Evolutionary conservation across 37 sponge, comb jelly and placozoan species (phyloP).

Genomic region (Crambe crambe): DNA sequence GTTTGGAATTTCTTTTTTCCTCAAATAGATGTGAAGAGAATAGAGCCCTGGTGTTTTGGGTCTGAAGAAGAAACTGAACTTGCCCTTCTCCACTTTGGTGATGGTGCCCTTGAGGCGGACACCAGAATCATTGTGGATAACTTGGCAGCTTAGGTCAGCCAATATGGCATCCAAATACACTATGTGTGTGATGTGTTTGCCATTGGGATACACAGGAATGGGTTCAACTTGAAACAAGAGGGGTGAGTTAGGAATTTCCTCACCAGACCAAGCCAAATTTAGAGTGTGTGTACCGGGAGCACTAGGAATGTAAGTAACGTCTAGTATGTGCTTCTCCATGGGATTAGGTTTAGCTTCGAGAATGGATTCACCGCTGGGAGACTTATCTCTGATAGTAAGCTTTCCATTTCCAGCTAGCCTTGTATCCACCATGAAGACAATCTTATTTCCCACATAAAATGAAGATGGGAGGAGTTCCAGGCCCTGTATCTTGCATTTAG

Average conservation of each 20-base stretch:
- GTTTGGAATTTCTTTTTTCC: constrained; percentile 7
- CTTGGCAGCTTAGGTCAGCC: constrained; percentile 49
- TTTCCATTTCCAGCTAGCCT: constrained; percentile 75
- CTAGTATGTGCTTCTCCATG: constrained; percentile 20
- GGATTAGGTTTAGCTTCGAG: constrained; percentile 1
- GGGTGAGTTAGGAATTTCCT: constrained; percentile 60
- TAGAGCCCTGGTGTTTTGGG: constrained; percentile 60
- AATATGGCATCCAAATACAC: constrained; percentile 29
- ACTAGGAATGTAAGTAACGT: constrained; percentile 58
- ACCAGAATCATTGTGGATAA: constrained; percentile 31
- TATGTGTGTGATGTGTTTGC: constrained; percentile 26
- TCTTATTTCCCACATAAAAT: constrained; percentile 32
- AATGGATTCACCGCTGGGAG: constrained; percentile 25
- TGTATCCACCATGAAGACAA: constrained; percentile 51
- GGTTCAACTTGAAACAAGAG: constrained; percentile 46
- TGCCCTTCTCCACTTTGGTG: constrained; percentile 34
- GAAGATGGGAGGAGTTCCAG: constrained; percentile 33
- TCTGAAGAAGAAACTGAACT: constrained; percentile 32
- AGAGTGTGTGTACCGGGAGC: constrained; percentile 63
- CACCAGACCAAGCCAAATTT: constrained; percentile 48
- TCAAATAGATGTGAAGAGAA: constrained; percentile 7
- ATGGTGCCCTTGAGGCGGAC: constrained; percentile 52
- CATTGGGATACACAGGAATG: constrained; percentile 22
- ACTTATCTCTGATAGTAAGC: constrained; percentile 13
- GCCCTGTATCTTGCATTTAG: constrained; percentile 45